These are phyloP conservation scores for Drosophila prostipennis DNA, from an alignment of 2,888 invertebrate species.

Conservation along the genomic window DNA sequence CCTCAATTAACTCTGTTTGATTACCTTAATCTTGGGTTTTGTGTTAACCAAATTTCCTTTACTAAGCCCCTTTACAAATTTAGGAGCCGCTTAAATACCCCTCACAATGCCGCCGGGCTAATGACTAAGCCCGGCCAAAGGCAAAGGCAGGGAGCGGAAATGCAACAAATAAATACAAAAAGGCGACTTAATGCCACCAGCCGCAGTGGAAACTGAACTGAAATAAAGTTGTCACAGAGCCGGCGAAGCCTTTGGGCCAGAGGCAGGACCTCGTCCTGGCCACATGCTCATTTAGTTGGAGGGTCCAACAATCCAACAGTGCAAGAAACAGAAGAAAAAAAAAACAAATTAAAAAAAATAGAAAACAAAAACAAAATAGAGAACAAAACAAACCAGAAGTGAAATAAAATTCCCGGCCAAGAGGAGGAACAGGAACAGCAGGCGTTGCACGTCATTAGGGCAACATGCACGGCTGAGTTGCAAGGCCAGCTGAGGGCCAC, in stretches of 20 bases:
- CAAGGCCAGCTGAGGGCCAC: slow-evolving; percentile 31
- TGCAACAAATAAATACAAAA: slow-evolving; percentile 70
- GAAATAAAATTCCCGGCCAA: slow-evolving; percentile 49
- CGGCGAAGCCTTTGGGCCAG: slow-evolving; percentile 39
- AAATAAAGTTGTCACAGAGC: slow-evolving; percentile 73
- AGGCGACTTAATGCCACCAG: slow-evolving; percentile 60
- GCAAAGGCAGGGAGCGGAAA: slow-evolving; percentile 55
- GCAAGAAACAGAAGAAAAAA: no score
- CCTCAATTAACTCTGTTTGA: slow-evolving; percentile 31
- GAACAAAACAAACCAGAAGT: slow-evolving; percentile 35
- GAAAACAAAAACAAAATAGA: background rate
- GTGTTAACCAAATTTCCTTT: slow-evolving; percentile 20
- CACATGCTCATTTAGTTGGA: slow-evolving; percentile 68
- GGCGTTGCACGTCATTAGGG: slow-evolving; percentile 74
- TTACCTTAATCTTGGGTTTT: slow-evolving; percentile 17
- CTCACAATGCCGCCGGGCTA: slow-evolving; percentile 52
- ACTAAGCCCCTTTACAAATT: slow-evolving; percentile 48
- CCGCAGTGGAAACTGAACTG: slow-evolving; percentile 44
- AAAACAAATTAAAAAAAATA: background rate
- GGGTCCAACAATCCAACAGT: slow-evolving; percentile 4
- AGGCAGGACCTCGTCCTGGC: slow-evolving; percentile 33
- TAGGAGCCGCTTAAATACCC: slow-evolving; percentile 48
- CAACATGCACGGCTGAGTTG: slow-evolving; percentile 65
- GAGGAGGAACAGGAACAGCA: slow-evolving; percentile 14
- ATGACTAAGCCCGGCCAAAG: slow-evolving; percentile 59